A percentile compares a stretch with the other conserved stretches of the same genome.
Conservation (phyloP, 2,113 vertebrate genomes). For the Nothoprocta perdicaria region DNA sequence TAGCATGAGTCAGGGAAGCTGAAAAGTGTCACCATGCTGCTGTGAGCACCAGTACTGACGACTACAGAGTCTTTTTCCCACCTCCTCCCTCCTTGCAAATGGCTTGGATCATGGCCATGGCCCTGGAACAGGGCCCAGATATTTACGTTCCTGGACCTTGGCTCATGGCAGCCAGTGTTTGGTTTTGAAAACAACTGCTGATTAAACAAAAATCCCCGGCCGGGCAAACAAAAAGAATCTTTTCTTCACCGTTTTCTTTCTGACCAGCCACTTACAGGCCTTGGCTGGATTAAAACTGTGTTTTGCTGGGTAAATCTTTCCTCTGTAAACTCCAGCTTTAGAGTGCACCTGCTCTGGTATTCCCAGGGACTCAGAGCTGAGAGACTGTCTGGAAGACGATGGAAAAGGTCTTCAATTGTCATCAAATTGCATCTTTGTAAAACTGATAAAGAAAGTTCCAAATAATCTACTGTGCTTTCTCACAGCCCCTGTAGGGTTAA, state of each 20-base stretch:
- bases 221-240: slow-evolving; percentile 34
- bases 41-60: slow-evolving; percentile 12
- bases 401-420: neutral
- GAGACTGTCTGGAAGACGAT: neutral
- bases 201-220: slow-evolving; percentile 62
- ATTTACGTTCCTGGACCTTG: slow-evolving; percentile 52
- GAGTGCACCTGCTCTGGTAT: neutral
- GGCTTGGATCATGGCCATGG: slow-evolving; percentile 16
- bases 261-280: neutral
- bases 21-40: neutral
- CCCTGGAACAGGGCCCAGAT: slow-evolving; percentile 50
- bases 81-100: neutral
- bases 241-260: slow-evolving; percentile 7
- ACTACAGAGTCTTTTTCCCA: slow-evolving; percentile 2
- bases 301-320: neutral
- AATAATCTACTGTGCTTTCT: neutral
- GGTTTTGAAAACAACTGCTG: slow-evolving; percentile 61
- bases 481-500: neutral
- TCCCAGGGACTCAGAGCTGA: neutral
- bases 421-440: neutral
- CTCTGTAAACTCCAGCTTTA: neutral
- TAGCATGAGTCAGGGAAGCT: neutral
- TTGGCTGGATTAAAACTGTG: neutral
- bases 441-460: neutral
- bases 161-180: slow-evolving; percentile 52